Base-by-base conservation (phyloP, 1,140 invertebrate species). In the Parapsyche elsis region DNA sequence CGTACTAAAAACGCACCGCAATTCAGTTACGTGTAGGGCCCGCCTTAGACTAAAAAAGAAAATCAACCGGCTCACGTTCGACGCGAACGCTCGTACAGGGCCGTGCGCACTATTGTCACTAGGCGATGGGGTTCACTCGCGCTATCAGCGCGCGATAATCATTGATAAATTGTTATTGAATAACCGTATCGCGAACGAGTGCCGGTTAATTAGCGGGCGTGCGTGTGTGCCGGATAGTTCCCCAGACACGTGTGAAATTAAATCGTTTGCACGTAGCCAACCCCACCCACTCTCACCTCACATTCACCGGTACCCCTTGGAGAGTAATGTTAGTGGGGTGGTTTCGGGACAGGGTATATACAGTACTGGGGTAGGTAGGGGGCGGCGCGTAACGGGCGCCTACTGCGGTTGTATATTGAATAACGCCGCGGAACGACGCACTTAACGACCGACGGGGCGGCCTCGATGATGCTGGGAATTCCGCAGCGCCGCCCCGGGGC, bases 161-260 rank as follows among this genome's bases (percentile, higher is more conserved):
- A 80, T 82, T 80, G 81, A 82, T 82, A 73, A 75, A 82, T 82
- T 82, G 78, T 79, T 80, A 82, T 80, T 80, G 75, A 79, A 46
- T 82, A 74, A 80, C 73, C 81, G 75, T 81, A 75, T 79, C 80
- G 61, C 53, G 71, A 75, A 81, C 74, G 75, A 78, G 59, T 81
- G 76, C 61, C 80, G 76, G 21, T 71, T 67, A 71, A 81, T 81
- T 81, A 75, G 64, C 64, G 7, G 16, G n/a, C 21, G 59, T 53
- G 49, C 49, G 21, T 23, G 59, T 19, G 21, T 16, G n/a, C 14
- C n/a, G 24, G 21, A 67, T 67, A 67, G 64, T 24, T 73, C 64
- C 74, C 74, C 74, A 61, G 74, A 76, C 74, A 46, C 74, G 46
- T 30, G 74, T 61, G 67, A 78, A 81, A 81, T 71, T 78, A 76